These are phyloP conservation scores for Champsocephalus esox DNA, from an alignment of 2,797 vertebrate genomes.

Conservation along the genomic window DNA sequence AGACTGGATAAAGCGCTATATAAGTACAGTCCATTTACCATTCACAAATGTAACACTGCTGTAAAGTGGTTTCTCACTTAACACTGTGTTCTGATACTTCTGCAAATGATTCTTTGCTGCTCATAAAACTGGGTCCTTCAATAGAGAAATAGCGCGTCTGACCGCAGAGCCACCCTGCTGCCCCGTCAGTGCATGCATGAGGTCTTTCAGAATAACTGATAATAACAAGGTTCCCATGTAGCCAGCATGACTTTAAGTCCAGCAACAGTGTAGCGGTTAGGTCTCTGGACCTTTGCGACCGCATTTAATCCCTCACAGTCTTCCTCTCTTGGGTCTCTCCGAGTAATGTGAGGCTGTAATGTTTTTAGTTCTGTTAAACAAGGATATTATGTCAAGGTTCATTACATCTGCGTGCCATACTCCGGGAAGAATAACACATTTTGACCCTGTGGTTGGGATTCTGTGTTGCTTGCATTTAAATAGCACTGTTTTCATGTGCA, in stretches of 20 bases:
- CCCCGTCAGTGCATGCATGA: conserved; percentile 15
- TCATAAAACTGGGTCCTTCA: not conserved
- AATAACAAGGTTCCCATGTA: conserved; percentile 42
- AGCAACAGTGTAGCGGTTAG: conserved; percentile 43
- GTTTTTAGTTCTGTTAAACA: conserved; percentile 50
- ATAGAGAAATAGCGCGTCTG: conserved; percentile 18
- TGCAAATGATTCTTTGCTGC: not conserved
- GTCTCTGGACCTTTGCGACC: conserved; percentile 42
- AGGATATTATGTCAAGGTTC: conserved; percentile 44
- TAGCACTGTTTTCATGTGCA: conserved; percentile 10
- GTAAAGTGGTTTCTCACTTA: too few species aligned
- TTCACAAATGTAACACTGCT: too few species aligned
- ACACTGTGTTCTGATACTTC: too few species aligned
- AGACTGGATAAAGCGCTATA: too few species aligned
- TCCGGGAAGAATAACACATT: conserved; percentile 46
- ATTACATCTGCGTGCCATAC: conserved; percentile 31
- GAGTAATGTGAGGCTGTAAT: conserved; percentile 46
- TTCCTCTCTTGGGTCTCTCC: conserved; percentile 35
- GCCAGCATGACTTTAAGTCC: conserved; percentile 35
- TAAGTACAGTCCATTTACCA: too few species aligned
- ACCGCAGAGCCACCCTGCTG: conserved; percentile 20
- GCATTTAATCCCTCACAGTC: conserved; percentile 38
- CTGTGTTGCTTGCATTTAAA: conserved; percentile 51
- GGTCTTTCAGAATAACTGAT: conserved; percentile 33
- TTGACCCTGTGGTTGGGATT: conserved; percentile 43